Evolutionary conservation across 2,113 vertebrate genomes (phyloP).

Genomic region (Mastomys coucha): DNA sequence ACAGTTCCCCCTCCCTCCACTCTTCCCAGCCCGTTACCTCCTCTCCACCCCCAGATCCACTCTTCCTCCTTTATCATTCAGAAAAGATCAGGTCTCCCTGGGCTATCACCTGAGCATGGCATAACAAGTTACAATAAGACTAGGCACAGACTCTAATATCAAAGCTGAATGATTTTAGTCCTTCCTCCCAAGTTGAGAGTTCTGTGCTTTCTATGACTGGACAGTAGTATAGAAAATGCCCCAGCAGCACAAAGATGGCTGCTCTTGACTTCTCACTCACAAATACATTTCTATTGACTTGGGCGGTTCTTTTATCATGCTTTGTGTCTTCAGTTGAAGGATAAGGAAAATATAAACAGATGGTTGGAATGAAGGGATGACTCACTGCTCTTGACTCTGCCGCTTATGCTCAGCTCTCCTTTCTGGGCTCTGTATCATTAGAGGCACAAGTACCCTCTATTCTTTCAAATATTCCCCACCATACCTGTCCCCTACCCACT

Average conservation of each 20-base stretch:
- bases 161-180: background rate
- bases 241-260: slow-evolving; percentile 12
- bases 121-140: no score
- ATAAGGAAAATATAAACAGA: background rate
- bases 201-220: background rate
- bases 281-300: background rate
- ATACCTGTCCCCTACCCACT: fast-evolving
- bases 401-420: background rate
- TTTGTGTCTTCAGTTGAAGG: background rate
- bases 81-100: background rate
- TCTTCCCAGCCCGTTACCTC: background rate
- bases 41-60: background rate
- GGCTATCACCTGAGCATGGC: background rate
- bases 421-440: background rate
- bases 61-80: no score
- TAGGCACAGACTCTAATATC: background rate
- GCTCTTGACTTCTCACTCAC: background rate
- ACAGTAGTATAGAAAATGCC: slow-evolving; percentile 17
- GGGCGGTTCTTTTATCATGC: background rate
- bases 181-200: slow-evolving; percentile 26
- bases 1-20: background rate
- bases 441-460: fast-evolving
- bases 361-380: fast-evolving
- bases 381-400: background rate
- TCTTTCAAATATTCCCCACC: background rate